Base-by-base conservation (phyloP, 2,888 invertebrate species). In the Biston stratarius region DNA sequence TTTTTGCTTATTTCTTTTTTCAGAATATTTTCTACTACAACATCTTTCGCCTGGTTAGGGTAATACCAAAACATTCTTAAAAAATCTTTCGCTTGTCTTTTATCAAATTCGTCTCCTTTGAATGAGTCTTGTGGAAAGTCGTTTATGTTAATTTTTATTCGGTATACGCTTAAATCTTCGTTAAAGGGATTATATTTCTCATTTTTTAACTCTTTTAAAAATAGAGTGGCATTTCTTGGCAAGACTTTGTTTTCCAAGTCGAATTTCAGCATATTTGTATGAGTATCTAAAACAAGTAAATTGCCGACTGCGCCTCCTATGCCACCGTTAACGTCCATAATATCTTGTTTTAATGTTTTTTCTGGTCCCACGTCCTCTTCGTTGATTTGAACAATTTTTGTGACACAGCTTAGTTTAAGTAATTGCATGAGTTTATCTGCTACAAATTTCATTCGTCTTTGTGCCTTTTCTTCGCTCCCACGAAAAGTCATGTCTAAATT, bases 11-110 rank as follows among this genome's bases (percentile, higher is more conserved):
- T 82, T 74, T 81, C 80, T 5, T 64, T 67, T 64, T 84, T 83
- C 2, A 83, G 45, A 51, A 76, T 77, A 0, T 0, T 42, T 73
- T 83, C 84, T 5, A 84, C 77, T 63, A 64, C 57, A 51, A 77
- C 76, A 67, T 84, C 82, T 64, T 80, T 80, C 6, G 79, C 79
- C 74, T 84, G 84, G 58, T 81, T 74, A n/a, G 83, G 77, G 42
- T 83, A 84, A 75, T 84, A 82, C 81, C 82, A 84, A 49, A 84
- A 69, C 61, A 78, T 79, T 33, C 61, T 61, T 38, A 84, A 70
- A 73, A 80, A 84, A 11, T 80, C 76, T 62, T 73, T 63, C 0
- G 80, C 83, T 48, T 75, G 70, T 15, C 60, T 63, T 63, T 70
- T 77, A 53, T 84, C 84, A 57, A 74, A 73, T 59, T 78, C 69